Evolutionary conservation across 2,888 invertebrate genomes (phyloP).

Genomic region (Agapostemon virescens): DNA sequence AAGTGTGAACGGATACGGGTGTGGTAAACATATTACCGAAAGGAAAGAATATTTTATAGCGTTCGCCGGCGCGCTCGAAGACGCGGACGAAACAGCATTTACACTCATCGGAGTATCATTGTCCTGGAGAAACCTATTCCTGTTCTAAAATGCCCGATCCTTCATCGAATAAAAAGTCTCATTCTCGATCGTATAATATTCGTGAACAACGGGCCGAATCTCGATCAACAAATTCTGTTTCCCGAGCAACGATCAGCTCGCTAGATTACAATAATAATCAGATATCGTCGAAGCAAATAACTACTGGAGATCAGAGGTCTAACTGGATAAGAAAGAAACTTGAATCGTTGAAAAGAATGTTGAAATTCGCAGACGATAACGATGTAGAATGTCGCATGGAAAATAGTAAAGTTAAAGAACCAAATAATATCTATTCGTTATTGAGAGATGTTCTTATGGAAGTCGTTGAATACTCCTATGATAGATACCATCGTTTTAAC

Average conservation of each 20-base stretch:
- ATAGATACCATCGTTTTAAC: background rate
- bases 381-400: conserved; percentile 12
- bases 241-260: conserved; percentile 1
- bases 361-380: conserved; percentile 8
- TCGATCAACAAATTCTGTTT: conserved; percentile 10
- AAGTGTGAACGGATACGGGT: background rate
- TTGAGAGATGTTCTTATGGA: background rate
- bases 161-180: conserved; percentile 25
- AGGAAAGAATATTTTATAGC: conserved; percentile 36
- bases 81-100: conserved; percentile 25
- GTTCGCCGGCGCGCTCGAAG: conserved; percentile 26
- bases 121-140: conserved; percentile 17
- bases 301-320: conserved; percentile 10
- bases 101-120: conserved; percentile 13
- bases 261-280: conserved; percentile 51
- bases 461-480: background rate
- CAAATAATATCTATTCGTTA: conserved; percentile 1
- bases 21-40: background rate
- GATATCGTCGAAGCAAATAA: conserved; percentile 20
- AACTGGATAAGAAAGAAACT: conserved; percentile 44
- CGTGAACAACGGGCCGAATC: conserved; percentile 13
- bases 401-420: conserved; percentile 51
- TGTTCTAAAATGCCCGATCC: conserved; percentile 33
- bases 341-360: conserved; percentile 26
- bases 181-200: background rate